Evolutionary conservation across 2,797 vertebrate species (phyloP).

Genomic region (Novumbra hubbsi): DNA sequence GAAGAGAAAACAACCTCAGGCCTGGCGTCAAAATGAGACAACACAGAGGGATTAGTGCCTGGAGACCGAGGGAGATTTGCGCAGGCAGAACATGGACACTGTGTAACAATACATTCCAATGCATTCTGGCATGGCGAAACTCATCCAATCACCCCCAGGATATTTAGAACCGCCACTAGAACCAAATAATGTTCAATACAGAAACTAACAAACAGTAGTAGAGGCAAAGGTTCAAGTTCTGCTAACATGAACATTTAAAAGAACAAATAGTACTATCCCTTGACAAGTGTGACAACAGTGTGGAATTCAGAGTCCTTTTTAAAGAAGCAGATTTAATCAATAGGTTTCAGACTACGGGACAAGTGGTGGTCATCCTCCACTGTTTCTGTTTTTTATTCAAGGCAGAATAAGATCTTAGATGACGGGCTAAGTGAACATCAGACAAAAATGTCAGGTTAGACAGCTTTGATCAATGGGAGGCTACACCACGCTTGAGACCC

Average conservation of each 20-base stretch:
- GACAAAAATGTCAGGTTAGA: slow-evolving; percentile 3
- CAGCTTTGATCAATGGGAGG: slow-evolving; percentile 11
- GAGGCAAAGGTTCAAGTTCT: slow-evolving; percentile 65
- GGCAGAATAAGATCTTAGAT: neutral
- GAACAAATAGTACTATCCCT: too few relatives aligned
- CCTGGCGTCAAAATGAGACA: slow-evolving; percentile 62
- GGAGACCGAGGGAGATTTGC: slow-evolving; percentile 65
- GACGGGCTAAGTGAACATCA: neutral
- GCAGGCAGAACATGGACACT: slow-evolving; percentile 61
- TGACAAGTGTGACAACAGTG: slow-evolving; percentile 53
- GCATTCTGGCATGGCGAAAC: slow-evolving; percentile 63
- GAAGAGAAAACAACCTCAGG: slow-evolving; percentile 69
- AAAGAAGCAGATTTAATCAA: slow-evolving; percentile 25
- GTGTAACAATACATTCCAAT: slow-evolving; percentile 67
- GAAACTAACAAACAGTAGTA: slow-evolving; percentile 72
- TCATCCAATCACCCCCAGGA: slow-evolving; percentile 72
- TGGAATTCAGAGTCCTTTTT: neutral
- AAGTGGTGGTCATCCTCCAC: neutral
- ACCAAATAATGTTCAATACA: slow-evolving; percentile 74
- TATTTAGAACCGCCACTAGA: slow-evolving; percentile 68
- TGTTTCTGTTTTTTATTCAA: neutral
- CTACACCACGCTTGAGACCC: slow-evolving; percentile 15
- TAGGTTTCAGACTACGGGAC: neutral
- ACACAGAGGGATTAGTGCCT: slow-evolving; percentile 69
- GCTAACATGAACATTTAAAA: slow-evolving; percentile 70